These are phyloP conservation scores for Colius striatus DNA, from an alignment of 2,113 vertebrate species.

Conservation along the genomic window DNA sequence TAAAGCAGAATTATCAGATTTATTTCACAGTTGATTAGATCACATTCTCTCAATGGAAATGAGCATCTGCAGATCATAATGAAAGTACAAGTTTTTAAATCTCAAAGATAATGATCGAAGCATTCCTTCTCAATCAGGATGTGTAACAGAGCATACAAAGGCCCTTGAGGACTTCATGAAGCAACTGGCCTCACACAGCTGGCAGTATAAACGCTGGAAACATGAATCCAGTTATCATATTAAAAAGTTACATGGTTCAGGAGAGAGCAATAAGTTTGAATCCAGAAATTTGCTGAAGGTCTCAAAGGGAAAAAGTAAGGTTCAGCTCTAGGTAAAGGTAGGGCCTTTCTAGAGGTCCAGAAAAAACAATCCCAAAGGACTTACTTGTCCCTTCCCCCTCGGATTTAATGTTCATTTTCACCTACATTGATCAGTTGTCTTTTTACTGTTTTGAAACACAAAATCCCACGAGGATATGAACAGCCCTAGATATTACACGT, in stretches of 20 bases:
- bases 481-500: background rate
- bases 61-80: background rate
- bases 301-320: background rate
- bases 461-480: background rate
- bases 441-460: background rate
- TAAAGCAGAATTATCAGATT: constrained; percentile 42
- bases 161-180: background rate
- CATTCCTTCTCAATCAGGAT: background rate
- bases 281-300: background rate
- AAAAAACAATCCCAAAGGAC: background rate
- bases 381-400: background rate
- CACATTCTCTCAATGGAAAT: background rate
- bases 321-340: background rate
- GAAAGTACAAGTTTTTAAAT: background rate
- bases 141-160: accelerated
- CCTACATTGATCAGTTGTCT: background rate
- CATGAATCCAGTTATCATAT: background rate
- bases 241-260: background rate
- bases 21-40: constrained; percentile 28
- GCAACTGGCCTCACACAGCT: background rate
- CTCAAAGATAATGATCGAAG: background rate
- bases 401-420: background rate
- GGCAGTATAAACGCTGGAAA: background rate
- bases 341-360: background rate
- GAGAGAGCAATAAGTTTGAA: background rate